Evolutionary conservation across 2,888 invertebrate genomes (phyloP).

Genomic region (Drosophila anceps): DNA sequence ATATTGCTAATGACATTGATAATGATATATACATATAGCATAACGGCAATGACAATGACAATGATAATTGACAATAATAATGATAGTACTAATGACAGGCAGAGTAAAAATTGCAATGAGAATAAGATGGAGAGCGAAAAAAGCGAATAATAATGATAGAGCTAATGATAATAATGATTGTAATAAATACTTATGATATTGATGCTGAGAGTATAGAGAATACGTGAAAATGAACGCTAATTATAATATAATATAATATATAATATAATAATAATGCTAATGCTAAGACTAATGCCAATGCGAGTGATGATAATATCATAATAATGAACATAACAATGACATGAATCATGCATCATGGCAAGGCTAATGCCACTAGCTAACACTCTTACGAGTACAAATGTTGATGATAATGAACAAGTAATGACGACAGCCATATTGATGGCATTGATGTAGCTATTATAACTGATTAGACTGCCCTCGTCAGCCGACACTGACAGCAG

Average conservation of each 20-base stretch:
- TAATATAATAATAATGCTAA: not conserved
- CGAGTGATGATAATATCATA: not conserved
- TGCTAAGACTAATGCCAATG: not conserved
- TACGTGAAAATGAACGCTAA: not conserved
- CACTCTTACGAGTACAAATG: not conserved
- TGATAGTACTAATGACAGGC: not conserved
- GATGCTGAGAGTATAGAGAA: not conserved
- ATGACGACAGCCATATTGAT: not conserved
- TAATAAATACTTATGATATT: not conserved
- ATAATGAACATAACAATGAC: not conserved
- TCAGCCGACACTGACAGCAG: constrained; percentile 6
- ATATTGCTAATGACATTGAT: not conserved
- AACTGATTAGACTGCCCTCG: constrained; percentile 17
- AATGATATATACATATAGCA: not conserved
- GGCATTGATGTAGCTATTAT: too few relatives aligned
- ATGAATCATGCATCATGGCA: not conserved
- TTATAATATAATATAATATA: too few relatives aligned
- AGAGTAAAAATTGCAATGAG: not conserved
- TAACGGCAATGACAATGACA: not conserved
- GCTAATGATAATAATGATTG: not conserved
- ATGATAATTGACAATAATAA: not conserved
- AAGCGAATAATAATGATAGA: not conserved
- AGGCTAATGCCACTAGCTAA: not conserved
- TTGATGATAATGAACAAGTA: not conserved
- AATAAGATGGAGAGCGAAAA: too few relatives aligned